Base-by-base conservation (phyloP, 2,888 invertebrate genomes). In the Onchidella celtica region DNA sequence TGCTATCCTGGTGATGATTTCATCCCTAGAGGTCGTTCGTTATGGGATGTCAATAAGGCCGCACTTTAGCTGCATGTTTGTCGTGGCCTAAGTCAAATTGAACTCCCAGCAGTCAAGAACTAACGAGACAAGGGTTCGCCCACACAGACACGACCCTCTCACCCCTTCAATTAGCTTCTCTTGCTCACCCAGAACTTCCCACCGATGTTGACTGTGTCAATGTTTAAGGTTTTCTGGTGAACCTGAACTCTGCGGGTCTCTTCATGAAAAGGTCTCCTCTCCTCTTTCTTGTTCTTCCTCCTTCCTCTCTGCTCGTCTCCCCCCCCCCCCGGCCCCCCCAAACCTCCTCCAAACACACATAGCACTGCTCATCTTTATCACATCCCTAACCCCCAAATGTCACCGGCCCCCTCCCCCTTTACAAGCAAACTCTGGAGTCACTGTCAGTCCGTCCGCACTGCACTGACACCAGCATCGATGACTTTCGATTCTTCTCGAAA, bases 151-250 rank as follows among this genome's bases (percentile, higher is more conserved):
- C n/a, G n/a, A n/a, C n/a, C n/a, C 47, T 17, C 17, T 47, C 17
- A 47, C 6, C 47, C 47, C 47, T 17, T 47, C 47, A 47, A 47
- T 47, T 47, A 47, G 47, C 47, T 47, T 47, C 9, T 17, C 47
- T 47, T 17, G 47, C 47, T 47, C 47, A 47, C 47, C 47, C 47
- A 6, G 9, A 47, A 6, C 47, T 17, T 47, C 47, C 47, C 47
- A 6, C 47, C 47, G 17, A 47, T 69, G 69, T 69, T 69, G 38
- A 47, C 47, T 69, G 69, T 68, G 69, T 69, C 40, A 69, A 69
- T 69, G 69, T 69, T 69, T 3, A 47, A 1, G 14, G 17, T 47
- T 29, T 69, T 17, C 11, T 21, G 11, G 27, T 69, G 11, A 24
- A 21, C 21, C 47, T n/a, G n/a, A n/a, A 0, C 34, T 47, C 14